Percentiles rank a stretch among this genome's conserved stretches.
Conservation (phyloP, 2,113 vertebrate species). For the Ia io region DNA sequence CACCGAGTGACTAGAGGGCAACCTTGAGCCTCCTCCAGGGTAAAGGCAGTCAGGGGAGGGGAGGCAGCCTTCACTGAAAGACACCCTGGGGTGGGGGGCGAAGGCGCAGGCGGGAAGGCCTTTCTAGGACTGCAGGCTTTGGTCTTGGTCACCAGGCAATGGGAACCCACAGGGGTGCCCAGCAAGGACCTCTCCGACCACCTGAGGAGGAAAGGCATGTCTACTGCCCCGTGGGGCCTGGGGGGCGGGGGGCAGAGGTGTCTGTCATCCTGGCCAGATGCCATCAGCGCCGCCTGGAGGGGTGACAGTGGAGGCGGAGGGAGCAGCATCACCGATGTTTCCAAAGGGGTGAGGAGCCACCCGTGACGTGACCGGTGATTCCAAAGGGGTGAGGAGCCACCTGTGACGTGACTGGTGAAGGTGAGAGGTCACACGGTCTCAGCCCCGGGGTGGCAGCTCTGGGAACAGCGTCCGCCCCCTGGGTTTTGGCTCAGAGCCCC, state of each 20-base stretch:
- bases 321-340: background rate
- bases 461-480: too few relatives aligned
- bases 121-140: background rate
- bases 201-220: background rate
- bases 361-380: background rate
- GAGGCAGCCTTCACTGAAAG: background rate
- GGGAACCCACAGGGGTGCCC: background rate
- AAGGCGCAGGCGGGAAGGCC: background rate
- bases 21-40: background rate
- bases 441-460: background rate
- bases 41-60: background rate
- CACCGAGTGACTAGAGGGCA: background rate
- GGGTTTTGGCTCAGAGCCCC: background rate
- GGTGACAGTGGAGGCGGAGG: background rate
- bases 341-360: background rate
- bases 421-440: background rate
- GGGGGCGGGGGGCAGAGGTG: background rate
- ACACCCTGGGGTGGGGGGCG: background rate
- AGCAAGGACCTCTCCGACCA: background rate
- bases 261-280: background rate
- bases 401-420: background rate
- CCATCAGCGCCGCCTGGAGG: background rate
- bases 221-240: accelerated
- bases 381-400: background rate
- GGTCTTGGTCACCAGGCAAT: background rate